Percentiles rank a stretch among this genome's conserved stretches.
phyloP scores from a whole-genome alignment of 2,113 vertebrate species.

The Semnornis frantzii region DNA sequence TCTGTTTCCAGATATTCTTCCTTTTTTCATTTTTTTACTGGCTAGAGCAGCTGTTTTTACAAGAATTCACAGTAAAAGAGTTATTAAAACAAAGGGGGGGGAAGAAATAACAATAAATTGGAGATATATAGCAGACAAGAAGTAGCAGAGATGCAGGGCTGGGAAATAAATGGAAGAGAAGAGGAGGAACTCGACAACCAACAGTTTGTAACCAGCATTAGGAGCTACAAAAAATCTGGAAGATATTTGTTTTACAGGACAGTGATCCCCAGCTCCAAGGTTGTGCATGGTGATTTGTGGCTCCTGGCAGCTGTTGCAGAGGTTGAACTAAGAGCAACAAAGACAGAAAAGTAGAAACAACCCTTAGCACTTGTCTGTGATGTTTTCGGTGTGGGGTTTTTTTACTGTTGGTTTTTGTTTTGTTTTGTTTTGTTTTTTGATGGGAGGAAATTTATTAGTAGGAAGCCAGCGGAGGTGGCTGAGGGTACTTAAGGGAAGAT shows the following conservation, averaged over 20 bases:
- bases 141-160: background rate
- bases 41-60: constrained; percentile 72
- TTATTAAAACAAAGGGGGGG: constrained; percentile 69
- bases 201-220: constrained; percentile 38
- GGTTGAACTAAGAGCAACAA: constrained; percentile 32
- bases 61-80: constrained; percentile 70
- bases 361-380: background rate
- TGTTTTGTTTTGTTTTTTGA: background rate
- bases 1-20: constrained; percentile 56
- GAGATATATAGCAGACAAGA: constrained; percentile 59
- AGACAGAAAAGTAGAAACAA: constrained; percentile 22
- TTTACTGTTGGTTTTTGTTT: too few relatives aligned
- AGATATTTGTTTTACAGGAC: constrained; percentile 61
- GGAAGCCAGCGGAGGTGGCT: background rate
- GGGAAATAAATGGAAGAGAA: constrained; percentile 32
- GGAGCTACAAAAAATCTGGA: constrained; percentile 58
- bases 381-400: too few relatives aligned
- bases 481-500: background rate
- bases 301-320: constrained; percentile 21
- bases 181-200: constrained; percentile 18
- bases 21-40: constrained; percentile 14
- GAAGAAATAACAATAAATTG: constrained; percentile 47
- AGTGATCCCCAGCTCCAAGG: constrained; percentile 32
- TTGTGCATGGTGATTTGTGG: constrained; percentile 59
- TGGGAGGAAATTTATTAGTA: background rate